These are phyloP conservation scores for Acipenser ruthenus DNA, from an alignment of 2,797 vertebrate genomes.

Conservation along the genomic window DNA sequence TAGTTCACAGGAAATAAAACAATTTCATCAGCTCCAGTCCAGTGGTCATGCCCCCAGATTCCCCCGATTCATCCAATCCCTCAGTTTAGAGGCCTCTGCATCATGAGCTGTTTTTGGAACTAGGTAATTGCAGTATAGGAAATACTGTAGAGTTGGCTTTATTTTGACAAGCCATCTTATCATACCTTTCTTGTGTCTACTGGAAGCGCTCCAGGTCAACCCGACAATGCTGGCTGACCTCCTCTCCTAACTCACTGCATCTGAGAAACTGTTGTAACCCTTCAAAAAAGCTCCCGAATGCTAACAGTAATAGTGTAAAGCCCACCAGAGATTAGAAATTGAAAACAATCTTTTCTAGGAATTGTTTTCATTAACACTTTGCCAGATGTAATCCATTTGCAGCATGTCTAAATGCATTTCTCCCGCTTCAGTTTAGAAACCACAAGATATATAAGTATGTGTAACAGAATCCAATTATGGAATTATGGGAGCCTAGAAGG, in stretches of 20 bases:
- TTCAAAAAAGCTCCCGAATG: constrained; percentile 1
- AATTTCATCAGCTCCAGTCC: too few species aligned
- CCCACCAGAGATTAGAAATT: neutral
- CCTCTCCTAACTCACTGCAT: constrained; percentile 2
- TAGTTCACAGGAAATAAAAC: too few species aligned
- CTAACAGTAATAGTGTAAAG: neutral
- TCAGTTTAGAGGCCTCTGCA: too few species aligned
- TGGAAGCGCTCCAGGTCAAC: constrained; percentile 12
- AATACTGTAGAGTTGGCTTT: neutral
- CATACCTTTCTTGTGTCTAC: constrained; percentile 19
- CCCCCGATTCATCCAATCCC: too few species aligned
- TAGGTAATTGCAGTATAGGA: neutral
- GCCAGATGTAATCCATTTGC: constrained; percentile 22
- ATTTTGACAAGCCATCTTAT: constrained; percentile 2
- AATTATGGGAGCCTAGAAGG: too few species aligned
- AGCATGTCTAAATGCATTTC: constrained; percentile 9
- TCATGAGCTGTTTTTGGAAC: neutral
- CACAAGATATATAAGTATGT: neutral
- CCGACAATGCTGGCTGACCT: constrained; percentile 29
- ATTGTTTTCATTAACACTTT: constrained; percentile 35
- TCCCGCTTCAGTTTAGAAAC: constrained; percentile 15
- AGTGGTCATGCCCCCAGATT: too few species aligned
- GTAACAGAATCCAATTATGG: neutral
- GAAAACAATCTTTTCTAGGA: constrained; percentile 30
- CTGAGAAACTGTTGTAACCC: constrained; percentile 23